Base-by-base conservation (phyloP, 1,140 invertebrate genomes). In the Dinothrombium tinctorium region DNA sequence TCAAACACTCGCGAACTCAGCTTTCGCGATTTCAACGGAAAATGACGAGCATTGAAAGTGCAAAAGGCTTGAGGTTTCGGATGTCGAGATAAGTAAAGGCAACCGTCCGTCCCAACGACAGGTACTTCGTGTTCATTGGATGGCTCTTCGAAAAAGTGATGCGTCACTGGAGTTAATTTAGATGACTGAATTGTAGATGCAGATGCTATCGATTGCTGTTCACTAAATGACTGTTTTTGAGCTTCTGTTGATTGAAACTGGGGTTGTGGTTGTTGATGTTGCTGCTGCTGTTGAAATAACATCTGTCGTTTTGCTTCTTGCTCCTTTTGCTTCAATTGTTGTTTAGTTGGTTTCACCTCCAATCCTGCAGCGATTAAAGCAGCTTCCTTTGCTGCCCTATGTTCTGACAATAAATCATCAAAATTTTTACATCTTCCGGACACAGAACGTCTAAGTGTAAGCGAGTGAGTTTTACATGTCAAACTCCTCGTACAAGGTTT, bases 381-480 rank as follows among this genome's bases (percentile, higher is more conserved):
- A 3, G 57, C 41, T 46, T 69, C 67, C 50, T 69, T 69, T 23
- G 69, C 66, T 25, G 73, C 72, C 31, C 72, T 61, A 53, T 81
- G 76, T 44, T 79, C 76, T 3, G 71, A 69, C 31, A 82, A 60
- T 19, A 83, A 59, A 32, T 73, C 69, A 57, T 83, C 77, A 59
- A 81, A 83, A 20, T 71, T 64, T 57, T 77, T 76, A 33, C 68
- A 68, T 21, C 77, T 59, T 0, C 75, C 76, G 32, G 60, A 51
- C n/a, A 81, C 77, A 9, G 69, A 70, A 42, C 78, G 56, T 31
- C 76, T 59, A 37, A 78, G 50, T 20, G 73, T 73, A 37, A 82
- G 62, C 5, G 75, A 71, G 60, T 82, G 78, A 12, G 76, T 72
- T 60, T 80, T 81, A 56, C 78, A 83, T 1, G 77, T 81, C 11